phyloP scores from a whole-genome alignment of 2,113 vertebrate genomes.

The Dendrocopos noguchii region DNA sequence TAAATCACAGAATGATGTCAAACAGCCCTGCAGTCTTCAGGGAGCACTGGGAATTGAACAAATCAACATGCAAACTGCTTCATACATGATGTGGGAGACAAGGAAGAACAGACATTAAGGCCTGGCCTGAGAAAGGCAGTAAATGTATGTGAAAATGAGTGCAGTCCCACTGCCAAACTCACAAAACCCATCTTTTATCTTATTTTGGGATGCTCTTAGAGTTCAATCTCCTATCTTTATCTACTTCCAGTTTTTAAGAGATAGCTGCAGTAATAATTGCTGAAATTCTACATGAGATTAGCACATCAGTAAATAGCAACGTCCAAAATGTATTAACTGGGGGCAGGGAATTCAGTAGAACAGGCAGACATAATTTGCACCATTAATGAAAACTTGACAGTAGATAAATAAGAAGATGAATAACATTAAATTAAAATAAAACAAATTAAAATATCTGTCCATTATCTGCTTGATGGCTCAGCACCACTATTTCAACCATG shows the following conservation, averaged over 20 bases:
- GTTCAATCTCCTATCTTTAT: background rate
- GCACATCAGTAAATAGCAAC: background rate
- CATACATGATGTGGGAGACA: background rate
- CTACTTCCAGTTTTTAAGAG: background rate
- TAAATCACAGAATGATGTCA: constrained; percentile 3
- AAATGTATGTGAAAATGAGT: background rate
- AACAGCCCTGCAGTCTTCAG: background rate
- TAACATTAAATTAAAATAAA: constrained; percentile 34
- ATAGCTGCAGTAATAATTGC: background rate
- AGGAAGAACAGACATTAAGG: background rate
- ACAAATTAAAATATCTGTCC: background rate
- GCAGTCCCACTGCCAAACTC: background rate
- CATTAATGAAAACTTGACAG: constrained; percentile 31
- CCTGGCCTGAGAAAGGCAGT: background rate
- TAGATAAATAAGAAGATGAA: constrained; percentile 26
- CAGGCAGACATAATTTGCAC: background rate
- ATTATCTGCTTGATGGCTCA: background rate
- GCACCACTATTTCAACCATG: background rate
- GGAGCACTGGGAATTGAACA: background rate
- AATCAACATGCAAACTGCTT: constrained; percentile 9
- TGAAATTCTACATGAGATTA: background rate
- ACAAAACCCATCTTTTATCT: background rate
- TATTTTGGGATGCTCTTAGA: background rate
- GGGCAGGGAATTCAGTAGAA: constrained; percentile 16
- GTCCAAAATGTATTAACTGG: constrained; percentile 2